Conservation (phyloP, 2,113 vertebrate species). For the Pollimyrus isidori region DNA sequence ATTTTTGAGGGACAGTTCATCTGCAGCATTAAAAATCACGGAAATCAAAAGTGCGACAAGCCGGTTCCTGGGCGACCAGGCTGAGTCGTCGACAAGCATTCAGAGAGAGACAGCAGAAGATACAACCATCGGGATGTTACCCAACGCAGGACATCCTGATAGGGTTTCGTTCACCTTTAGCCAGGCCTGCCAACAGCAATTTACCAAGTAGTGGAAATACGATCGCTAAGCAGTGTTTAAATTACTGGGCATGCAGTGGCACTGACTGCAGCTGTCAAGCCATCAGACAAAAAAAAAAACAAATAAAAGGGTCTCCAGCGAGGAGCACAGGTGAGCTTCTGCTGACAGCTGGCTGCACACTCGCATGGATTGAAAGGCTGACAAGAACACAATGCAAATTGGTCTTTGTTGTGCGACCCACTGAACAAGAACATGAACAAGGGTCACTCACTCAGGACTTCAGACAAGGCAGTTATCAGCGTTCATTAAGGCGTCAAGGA, state of each 20-base stretch:
- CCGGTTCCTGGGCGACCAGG: neutral
- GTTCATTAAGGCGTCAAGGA: neutral
- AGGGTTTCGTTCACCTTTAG: neutral
- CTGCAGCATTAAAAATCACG: neutral
- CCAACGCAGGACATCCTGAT: neutral
- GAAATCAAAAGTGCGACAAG: neutral
- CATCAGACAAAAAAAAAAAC: neutral
- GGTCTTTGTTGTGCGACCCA: neutral
- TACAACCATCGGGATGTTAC: neutral
- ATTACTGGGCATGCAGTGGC: neutral
- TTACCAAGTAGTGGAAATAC: neutral
- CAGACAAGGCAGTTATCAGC: neutral
- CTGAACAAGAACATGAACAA: neutral
- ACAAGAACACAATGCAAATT: neutral
- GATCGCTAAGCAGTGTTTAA: neutral
- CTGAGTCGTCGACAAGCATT: neutral
- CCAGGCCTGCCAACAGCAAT: neutral
- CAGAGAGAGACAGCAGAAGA: neutral
- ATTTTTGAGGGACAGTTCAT: neutral
- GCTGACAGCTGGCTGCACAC: neutral
- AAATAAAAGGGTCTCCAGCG: neutral
- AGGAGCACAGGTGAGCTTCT: neutral
- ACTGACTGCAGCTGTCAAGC: neutral
- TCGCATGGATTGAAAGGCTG: neutral
- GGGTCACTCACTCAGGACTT: neutral